Evolutionary conservation across 2,888 invertebrate species (phyloP).

Genomic region (Fragum fragum): DNA sequence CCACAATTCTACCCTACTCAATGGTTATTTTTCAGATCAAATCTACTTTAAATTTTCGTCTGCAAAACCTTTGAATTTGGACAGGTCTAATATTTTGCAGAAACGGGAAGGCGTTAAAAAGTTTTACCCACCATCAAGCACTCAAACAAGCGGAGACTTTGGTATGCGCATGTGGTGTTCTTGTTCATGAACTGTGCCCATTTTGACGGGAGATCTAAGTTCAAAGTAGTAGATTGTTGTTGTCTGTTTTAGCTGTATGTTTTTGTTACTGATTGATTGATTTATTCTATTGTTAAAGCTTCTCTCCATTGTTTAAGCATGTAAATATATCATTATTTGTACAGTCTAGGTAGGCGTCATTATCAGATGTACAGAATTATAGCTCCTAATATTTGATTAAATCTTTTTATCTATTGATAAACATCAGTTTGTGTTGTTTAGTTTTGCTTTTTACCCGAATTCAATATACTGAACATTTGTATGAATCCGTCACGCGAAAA

Average conservation of each 20-base stretch:
- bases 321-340: constrained; percentile 20
- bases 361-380: constrained; percentile 27
- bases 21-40: too few relatives aligned
- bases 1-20: too few relatives aligned
- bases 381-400: constrained; percentile 30
- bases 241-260: constrained; percentile 14
- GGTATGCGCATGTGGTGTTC: too few relatives aligned
- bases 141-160: too few relatives aligned
- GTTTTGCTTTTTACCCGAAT: background rate
- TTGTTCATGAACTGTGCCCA: too few relatives aligned
- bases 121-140: too few relatives aligned
- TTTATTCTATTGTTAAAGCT: background rate
- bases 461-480: too few relatives aligned
- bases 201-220: background rate
- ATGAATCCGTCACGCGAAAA: too few relatives aligned
- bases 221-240: constrained; percentile 1
- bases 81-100: too few relatives aligned
- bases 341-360: background rate
- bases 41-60: too few relatives aligned
- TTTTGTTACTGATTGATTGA: background rate
- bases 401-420: constrained; percentile 21
- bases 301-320: constrained; percentile 21
- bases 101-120: too few relatives aligned
- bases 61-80: too few relatives aligned
- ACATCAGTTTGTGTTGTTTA: background rate